These are phyloP conservation scores for Luperina nickerlii DNA, from an alignment of 2,888 invertebrate genomes.

Conservation along the genomic window DNA sequence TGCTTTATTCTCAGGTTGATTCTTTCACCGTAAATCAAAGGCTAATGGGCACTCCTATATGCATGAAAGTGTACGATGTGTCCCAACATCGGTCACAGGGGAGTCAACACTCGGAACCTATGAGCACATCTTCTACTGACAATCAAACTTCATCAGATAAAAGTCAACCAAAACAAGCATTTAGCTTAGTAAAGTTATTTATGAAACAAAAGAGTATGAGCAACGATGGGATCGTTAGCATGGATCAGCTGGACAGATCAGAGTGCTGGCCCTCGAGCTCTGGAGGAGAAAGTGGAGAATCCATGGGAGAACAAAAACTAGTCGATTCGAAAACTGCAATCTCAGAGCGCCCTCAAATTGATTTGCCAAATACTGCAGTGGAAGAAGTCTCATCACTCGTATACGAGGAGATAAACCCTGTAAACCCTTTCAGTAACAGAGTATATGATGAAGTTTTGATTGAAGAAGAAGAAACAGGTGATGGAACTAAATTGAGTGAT, in stretches of 20 bases:
- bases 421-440: conserved; percentile 81
- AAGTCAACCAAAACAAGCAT: conserved; percentile 92
- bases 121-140: conserved; percentile 89
- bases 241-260: conserved; percentile 93
- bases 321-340: conserved; percentile 74
- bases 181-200: conserved; percentile 96
- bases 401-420: conserved; percentile 84
- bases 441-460: conserved; percentile 87
- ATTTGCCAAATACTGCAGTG: conserved; percentile 89
- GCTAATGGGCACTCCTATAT: conserved; percentile 83
- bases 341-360: conserved; percentile 86
- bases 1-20: conserved; percentile 84
- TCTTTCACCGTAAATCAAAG: conserved; percentile 88
- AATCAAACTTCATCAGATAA: conserved; percentile 87
- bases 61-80: conserved; percentile 89
- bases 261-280: conserved; percentile 94
- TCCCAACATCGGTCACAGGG: conserved; percentile 85
- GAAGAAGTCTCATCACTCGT: conserved; percentile 83
- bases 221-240: conserved; percentile 93
- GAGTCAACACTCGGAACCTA: conserved; percentile 88
- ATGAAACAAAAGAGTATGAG: conserved; percentile 97
- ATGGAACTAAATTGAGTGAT: conserved; percentile 84
- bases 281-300: conserved; percentile 91
- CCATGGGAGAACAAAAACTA: conserved; percentile 87
- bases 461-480: conserved; percentile 86